Evolutionary conservation across 2,113 vertebrate species (phyloP).

Genomic region (Herpetotheres cachinnans): DNA sequence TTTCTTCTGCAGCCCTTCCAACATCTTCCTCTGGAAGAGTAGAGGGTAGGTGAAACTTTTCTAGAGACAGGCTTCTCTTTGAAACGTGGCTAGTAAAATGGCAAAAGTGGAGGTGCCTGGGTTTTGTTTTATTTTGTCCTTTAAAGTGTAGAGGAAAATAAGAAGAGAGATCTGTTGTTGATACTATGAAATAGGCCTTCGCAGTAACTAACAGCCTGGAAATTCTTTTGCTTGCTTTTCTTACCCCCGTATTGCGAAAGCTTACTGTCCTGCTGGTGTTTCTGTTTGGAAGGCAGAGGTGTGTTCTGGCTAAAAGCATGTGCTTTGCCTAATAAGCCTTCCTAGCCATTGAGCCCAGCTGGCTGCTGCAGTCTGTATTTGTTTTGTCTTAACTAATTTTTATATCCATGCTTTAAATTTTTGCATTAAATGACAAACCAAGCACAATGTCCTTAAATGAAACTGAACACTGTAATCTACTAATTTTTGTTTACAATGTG

Average conservation of each 20-base stretch:
- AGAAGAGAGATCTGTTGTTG: not conserved
- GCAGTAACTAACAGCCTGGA: constrained; percentile 10
- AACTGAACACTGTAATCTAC: constrained; percentile 32
- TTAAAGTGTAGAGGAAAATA: not conserved
- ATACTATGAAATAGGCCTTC: not conserved
- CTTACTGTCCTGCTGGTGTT: constrained; percentile 40
- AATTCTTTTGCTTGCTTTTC: constrained; percentile 38
- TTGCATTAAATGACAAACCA: not conserved
- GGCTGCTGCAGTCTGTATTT: constrained; percentile 36
- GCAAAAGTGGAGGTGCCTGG: not conserved
- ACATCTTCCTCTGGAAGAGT: not conserved
- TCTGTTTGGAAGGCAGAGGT: constrained; percentile 51
- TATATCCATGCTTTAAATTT: constrained; percentile 19
- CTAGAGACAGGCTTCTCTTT: not conserved
- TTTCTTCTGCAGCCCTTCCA: not conserved
- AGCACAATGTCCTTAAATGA: constrained; percentile 47
- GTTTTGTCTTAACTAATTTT: constrained; percentile 56
- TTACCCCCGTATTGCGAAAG: not conserved
- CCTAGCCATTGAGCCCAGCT: constrained; percentile 32
- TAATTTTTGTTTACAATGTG: constrained; percentile 28
- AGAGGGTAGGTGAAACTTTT: not conserved
- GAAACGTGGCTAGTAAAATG: not conserved
- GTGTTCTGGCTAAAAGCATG: constrained; percentile 15
- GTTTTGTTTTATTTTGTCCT: not conserved
- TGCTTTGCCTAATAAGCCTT: constrained; percentile 41